Evolutionary conservation across 2,113 vertebrate species (phyloP), one percentile per base, ranked within the genome.

Genomic region (Leptocoma aspasia): DNA sequence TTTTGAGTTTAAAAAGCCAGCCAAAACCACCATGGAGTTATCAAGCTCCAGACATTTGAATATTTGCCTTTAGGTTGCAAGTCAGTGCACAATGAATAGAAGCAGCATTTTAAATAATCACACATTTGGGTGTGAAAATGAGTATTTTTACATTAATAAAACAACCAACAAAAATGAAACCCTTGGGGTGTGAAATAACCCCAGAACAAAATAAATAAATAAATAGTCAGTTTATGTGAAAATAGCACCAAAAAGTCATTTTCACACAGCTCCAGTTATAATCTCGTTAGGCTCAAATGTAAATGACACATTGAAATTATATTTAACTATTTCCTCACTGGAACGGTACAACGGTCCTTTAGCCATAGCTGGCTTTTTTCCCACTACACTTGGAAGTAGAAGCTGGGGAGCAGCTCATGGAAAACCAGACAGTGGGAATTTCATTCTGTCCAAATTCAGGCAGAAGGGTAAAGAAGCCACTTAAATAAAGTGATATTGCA

Each of bases 61-160:
- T 92, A 95, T 89, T 90, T 95, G 94, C 90, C 88, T 96, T 92
- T 82, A 92, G 95, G 88, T 93, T 92, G 89, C 78, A 75, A 94
- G 93, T 44, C 82, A 89, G 68, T 71, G 72, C 94, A 92, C 90
- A 94, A 96, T 82, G 90, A 96, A 96, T 86, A 92, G 92, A 95
- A 90, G 82, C 69, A 86, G 89, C 65, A 78, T 97, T 97, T 97
- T 93, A 95, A 97, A 96, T 96, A 94, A 94, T 97, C 95, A 90
- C 95, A 96, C 90, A 84, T 96, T 97, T 60, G 82, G 93, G 93
- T 96, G 92, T 86, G 94, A 97, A 97, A 97, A 95, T 90, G 92
- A 93, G 92, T 95, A 96, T 96, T 97, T 97, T 96, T 95, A 96
- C 88, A 97, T 97, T 96, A 96, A 96, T 95, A 96, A 96, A 97